Evolutionary conservation across 37 sponge, comb jelly and placozoan species (phyloP).

Genomic region (Beroe ovata): DNA sequence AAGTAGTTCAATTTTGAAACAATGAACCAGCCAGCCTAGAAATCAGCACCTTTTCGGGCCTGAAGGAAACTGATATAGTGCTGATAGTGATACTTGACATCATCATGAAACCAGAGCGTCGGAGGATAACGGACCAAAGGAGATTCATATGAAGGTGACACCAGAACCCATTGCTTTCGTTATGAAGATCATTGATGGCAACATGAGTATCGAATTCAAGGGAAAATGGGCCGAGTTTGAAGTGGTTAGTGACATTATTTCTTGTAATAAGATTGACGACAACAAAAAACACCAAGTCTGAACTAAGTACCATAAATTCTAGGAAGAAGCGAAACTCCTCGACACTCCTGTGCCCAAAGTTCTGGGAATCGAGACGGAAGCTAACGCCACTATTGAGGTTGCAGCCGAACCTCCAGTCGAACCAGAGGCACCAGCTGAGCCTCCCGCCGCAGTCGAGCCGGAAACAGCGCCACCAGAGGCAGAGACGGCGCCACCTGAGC

Average conservation of each 20-base stretch:
- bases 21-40: no score
- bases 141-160: slow-evolving; percentile 46
- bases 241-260: slow-evolving; percentile 5
- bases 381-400: not conserved
- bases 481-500: not conserved
- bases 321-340: not conserved
- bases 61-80: no score
- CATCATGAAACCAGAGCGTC: not conserved
- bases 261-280: not conserved
- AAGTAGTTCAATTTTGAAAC: no score
- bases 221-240: slow-evolving; percentile 38
- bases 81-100: not conserved
- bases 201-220: slow-evolving; percentile 59
- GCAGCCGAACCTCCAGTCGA: not conserved
- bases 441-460: not conserved
- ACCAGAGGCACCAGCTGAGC: not conserved
- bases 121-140: not conserved
- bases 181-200: slow-evolving; percentile 56
- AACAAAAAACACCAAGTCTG: not conserved
- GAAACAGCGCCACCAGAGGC: not conserved
- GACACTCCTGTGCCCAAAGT: not conserved
- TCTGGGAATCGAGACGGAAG: not conserved
- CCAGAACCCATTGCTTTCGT: slow-evolving; percentile 60
- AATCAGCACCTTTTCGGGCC: no score
- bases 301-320: no score